phyloP scores from a whole-genome alignment of 2,888 invertebrate genomes.

The Itoplectis maculator region DNA sequence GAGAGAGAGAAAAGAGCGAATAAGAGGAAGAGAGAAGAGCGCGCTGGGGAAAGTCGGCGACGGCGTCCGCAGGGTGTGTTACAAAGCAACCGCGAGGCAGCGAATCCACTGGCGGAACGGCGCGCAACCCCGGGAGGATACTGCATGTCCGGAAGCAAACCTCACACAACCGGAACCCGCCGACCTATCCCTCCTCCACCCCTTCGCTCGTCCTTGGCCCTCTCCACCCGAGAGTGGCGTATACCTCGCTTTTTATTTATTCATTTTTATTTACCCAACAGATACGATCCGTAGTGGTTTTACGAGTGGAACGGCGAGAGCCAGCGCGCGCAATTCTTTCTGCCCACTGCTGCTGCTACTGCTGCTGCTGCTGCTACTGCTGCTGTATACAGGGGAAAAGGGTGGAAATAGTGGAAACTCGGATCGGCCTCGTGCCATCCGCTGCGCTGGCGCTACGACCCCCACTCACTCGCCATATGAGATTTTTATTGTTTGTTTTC shows the following conservation, averaged over 20 bases:
- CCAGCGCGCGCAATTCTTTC: neutral
- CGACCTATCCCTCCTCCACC: neutral
- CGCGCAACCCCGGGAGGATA: slow-evolving; percentile 33
- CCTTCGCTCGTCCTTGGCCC: slow-evolving; percentile 19
- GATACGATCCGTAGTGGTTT: slow-evolving; percentile 57
- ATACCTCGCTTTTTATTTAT: slow-evolving; percentile 56
- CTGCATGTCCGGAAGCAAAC: slow-evolving; percentile 28
- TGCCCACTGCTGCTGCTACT: neutral
- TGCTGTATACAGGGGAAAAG: neutral
- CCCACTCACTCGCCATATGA: slow-evolving; percentile 26
- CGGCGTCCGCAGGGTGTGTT: slow-evolving; percentile 8
- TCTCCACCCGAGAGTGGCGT: slow-evolving; percentile 25
- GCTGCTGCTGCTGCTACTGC: no score
- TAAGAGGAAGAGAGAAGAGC: neutral
- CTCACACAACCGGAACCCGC: slow-evolving; percentile 37
- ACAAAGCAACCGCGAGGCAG: slow-evolving; percentile 19
- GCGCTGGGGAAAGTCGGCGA: slow-evolving; percentile 17
- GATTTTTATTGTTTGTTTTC: slow-evolving; percentile 59
- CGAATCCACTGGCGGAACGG: neutral
- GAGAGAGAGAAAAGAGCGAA: neutral
- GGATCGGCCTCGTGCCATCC: slow-evolving; percentile 48
- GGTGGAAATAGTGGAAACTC: slow-evolving; percentile 21
- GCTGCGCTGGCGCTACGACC: neutral
- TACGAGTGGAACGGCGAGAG: slow-evolving; percentile 51
- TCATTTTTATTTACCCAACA: slow-evolving; percentile 63